These are phyloP conservation scores for Rutpela maculata DNA, from an alignment of 2,888 invertebrate genomes.

Conservation along the genomic window DNA sequence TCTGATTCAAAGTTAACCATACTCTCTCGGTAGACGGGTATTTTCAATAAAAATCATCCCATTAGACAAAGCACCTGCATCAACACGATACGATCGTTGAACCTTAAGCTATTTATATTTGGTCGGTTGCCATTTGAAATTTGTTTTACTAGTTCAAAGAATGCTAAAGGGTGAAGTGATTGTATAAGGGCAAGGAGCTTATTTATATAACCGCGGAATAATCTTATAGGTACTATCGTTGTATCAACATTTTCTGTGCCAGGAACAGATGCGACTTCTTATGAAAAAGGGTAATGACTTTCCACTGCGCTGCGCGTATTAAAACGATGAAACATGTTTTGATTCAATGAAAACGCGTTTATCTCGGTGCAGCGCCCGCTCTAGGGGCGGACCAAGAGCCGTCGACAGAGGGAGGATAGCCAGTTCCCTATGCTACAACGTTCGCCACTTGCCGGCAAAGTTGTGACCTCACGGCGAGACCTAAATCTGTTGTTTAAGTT, in stretches of 20 bases:
- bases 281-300: background rate
- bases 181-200: background rate
- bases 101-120: constrained; percentile 13
- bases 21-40: background rate
- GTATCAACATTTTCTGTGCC: constrained; percentile 1
- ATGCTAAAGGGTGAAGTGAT: background rate
- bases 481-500: too few relatives aligned
- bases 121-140: constrained; percentile 5
- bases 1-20: background rate
- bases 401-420: too few relatives aligned
- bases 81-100: background rate
- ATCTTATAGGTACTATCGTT: constrained; percentile 5
- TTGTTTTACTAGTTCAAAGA: background rate
- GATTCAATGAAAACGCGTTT: too few relatives aligned
- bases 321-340: too few relatives aligned
- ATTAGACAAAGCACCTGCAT: background rate
- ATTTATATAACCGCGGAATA: constrained; percentile 8
- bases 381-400: too few relatives aligned
- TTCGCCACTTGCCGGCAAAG: too few relatives aligned
- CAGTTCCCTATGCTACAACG: too few relatives aligned
- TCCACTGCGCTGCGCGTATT: too few relatives aligned
- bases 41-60: constrained; percentile 13
- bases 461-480: too few relatives aligned
- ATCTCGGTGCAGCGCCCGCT: too few relatives aligned
- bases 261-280: background rate